phyloP scores from a whole-genome alignment of 2,113 vertebrate genomes.

The Deroptyus accipitrinus region DNA sequence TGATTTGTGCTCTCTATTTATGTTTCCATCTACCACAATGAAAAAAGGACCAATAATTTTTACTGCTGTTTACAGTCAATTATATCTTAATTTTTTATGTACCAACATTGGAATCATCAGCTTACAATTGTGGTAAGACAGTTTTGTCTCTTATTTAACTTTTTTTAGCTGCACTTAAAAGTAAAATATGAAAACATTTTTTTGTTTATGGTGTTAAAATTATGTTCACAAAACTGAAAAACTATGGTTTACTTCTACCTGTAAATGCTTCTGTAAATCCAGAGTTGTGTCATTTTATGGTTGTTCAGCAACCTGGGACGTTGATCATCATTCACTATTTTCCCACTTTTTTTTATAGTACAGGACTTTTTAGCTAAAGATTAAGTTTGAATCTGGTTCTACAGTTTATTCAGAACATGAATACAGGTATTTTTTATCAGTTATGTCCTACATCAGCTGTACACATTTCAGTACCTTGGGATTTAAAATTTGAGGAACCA shows the following conservation, averaged over 20 bases:
- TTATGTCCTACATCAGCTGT: not conserved
- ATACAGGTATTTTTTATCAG: not conserved
- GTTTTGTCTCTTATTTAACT: not conserved
- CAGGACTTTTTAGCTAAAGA: not conserved
- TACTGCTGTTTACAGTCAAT: not conserved
- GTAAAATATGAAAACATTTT: not conserved
- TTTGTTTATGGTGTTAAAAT: not conserved
- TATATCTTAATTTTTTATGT: not conserved
- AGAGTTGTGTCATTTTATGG: not conserved
- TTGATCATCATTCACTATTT: not conserved
- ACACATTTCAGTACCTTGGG: not conserved
- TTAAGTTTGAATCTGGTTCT: not conserved
- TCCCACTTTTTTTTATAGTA: not conserved
- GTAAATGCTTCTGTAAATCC: not conserved
- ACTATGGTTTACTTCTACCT: not conserved
- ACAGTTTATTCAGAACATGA: not conserved
- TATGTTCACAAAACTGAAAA: not conserved
- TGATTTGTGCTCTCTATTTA: not conserved
- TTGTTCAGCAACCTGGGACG: not conserved
- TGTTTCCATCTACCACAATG: not conserved
- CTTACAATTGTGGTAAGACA: not conserved
- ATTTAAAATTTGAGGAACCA: not conserved
- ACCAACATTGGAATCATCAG: not conserved
- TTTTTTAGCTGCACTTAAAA: not conserved
- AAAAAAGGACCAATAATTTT: not conserved